Base-by-base conservation (phyloP, 53 echinoderm and acorn worm species). In the Henricia sp. region DNA sequence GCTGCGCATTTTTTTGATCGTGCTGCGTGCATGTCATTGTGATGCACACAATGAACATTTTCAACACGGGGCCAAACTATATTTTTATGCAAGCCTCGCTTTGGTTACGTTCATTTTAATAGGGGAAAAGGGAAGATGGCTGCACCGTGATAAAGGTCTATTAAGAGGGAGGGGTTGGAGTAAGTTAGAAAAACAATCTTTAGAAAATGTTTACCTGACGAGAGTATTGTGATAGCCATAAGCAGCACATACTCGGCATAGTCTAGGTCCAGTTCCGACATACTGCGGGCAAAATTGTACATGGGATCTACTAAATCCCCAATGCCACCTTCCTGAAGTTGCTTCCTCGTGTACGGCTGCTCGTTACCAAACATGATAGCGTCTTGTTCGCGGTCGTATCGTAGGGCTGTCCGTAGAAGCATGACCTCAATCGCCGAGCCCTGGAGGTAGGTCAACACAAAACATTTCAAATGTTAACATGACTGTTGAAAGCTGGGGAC, bases 361-460 rank as follows among this genome's bases (percentile, higher is more conserved):
- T 93, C 97, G 67, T 97, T 97, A 40, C 97, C 97, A 42, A 97
- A 97, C 92, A 97, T 92, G 75, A 97, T 97, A 72, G 97, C 97
- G 34, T 97, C 97, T 0, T 95, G 76, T 42, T 94, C 94, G 35
- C 77, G 69, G 86, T 94, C 87, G 50, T 90, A 90, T 50, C 92
- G 76, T 42, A 93, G 50, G 2, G 95, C 95, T 13, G 91, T 91
- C 64, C 97, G 71, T 8, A 96, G 88, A 52, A 96, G 68, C 87
- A 96, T 94, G 1, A 96, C 94, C 67, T 96, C 97, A 64, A 96
- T 95, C 39, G 97, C 97, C 0, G 97, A 96, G 30, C 97, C 97
- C 97, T 96, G 83, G n/a, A n/a, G n/a, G n/a, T n/a, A n/a, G n/a
- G n/a, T n/a, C n/a, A n/a, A n/a, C n/a, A n/a, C n/a, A n/a, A n/a